Conservation (phyloP, 2,113 vertebrate genomes). For the Peucedramus taeniatus region DNA sequence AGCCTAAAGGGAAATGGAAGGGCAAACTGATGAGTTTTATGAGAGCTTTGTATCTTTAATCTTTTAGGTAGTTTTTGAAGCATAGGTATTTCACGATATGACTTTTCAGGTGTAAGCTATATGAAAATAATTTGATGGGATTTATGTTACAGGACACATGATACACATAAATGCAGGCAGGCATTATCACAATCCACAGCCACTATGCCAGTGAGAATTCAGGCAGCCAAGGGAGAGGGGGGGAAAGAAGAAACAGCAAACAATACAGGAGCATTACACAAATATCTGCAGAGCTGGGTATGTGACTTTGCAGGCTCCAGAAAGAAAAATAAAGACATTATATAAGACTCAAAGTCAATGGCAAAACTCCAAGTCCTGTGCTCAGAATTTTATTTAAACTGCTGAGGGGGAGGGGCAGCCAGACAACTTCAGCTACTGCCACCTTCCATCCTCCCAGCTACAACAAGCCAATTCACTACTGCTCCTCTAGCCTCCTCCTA, state of each 20-base stretch:
- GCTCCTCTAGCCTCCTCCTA: not conserved
- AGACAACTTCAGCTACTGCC: not conserved
- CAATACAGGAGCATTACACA: not conserved
- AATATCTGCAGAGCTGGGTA: not conserved
- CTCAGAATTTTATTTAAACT: not conserved
- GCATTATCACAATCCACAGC: not conserved
- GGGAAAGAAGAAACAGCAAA: not conserved
- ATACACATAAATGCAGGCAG: not conserved
- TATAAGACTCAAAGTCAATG: slow-evolving; percentile 3
- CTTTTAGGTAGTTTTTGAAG: not conserved
- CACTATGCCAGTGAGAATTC: not conserved
- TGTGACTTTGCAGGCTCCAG: not conserved
- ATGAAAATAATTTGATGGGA: not conserved
- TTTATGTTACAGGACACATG: not conserved
- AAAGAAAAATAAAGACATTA: slow-evolving; percentile 21
- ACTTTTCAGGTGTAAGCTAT: not conserved
- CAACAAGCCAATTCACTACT: not conserved
- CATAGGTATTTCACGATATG: not conserved
- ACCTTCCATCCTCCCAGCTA: not conserved
- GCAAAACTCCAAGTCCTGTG: slow-evolving; percentile 10
- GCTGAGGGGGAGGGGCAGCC: not conserved
- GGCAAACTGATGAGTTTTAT: not conserved
- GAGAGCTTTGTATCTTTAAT: not conserved
- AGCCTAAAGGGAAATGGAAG: not conserved
- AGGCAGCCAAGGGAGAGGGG: not conserved